A percentile compares a stretch with the other conserved stretches of the same genome.
phyloP scores from a whole-genome alignment of 2,797 vertebrate species.

The Microctenopoma stevenorrisi region DNA sequence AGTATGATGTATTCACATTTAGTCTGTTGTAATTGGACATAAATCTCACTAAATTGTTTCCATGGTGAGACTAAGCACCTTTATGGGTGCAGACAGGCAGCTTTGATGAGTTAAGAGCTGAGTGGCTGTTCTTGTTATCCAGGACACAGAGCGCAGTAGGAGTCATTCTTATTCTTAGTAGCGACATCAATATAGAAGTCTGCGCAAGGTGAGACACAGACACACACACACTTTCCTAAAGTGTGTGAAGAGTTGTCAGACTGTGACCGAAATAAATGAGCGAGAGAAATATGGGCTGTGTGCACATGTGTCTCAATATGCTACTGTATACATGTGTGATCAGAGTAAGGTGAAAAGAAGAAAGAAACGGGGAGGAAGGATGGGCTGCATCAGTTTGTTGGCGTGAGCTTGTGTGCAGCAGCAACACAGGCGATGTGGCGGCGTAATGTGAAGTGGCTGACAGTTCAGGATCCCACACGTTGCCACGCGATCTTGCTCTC shows the following conservation, averaged over 20 bases:
- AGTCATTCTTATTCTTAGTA: constrained; percentile 62
- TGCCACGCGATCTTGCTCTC: constrained; percentile 57
- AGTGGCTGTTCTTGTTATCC: constrained; percentile 64
- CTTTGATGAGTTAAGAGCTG: constrained; percentile 60
- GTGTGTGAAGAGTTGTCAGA: constrained; percentile 46
- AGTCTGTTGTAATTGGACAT: constrained; percentile 63
- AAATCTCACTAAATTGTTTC: constrained; percentile 69
- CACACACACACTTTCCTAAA: constrained; percentile 28
- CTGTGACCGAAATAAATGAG: constrained; percentile 37
- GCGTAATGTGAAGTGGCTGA: constrained; percentile 52
- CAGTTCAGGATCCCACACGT: constrained; percentile 35
- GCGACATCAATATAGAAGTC: constrained; percentile 55
- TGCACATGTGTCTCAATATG: constrained; percentile 1
- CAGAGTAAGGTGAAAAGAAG: constrained; percentile 2
- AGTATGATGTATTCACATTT: constrained; percentile 64
- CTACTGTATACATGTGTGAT: constrained; percentile 15
- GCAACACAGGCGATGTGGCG: constrained; percentile 45
- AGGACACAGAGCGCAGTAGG: constrained; percentile 61
- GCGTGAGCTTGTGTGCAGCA: constrained; percentile 23
- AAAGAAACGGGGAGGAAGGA: background rate
- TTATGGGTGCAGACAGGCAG: constrained; percentile 61
- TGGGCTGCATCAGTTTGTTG: constrained; percentile 22
- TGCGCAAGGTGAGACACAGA: constrained; percentile 40
- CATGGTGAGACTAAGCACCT: constrained; percentile 66
- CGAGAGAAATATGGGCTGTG: constrained; percentile 1